Base-by-base conservation (phyloP, 1,140 invertebrate genomes). In the Berghia stephanieae region DNA sequence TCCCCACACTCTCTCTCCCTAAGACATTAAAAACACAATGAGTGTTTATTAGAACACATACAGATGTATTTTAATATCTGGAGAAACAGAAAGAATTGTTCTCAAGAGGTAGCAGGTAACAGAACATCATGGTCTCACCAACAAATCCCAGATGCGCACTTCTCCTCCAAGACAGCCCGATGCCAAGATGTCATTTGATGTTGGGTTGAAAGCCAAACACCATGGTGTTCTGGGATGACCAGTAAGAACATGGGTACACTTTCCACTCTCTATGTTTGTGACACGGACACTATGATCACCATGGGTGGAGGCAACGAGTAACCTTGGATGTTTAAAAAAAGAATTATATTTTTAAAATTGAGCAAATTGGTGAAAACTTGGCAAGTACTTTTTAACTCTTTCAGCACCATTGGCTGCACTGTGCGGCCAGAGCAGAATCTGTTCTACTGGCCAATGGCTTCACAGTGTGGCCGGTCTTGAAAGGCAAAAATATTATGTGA, bases 251-350 rank as follows among this genome's bases (percentile, higher is more conserved):
- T 93, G 92, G 27, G 96, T 92, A 87, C 95, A 94, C 86, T 94
- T 94, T 0, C 95, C 94, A 81, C 92, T 96, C 13, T 84, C 81
- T 36, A 96, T 87, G 84, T 96, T 94, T 63, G 93, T 95, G 18
- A 97, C 93, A 87, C 96, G 95, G n/a, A 97, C 93, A 87, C 94
- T 94, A 85, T 96, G 95, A 89, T 97, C 96, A 38, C 95, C 95
- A 91, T 97, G 95, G 1, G 95, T 95, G 5, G 95, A 96, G 57
- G 95, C 96, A 43, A 96, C 92, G 90, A 94, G 94, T 21, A 92
- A 93, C 60, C 95, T 95, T n/a, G n/a, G n/a, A n/a, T n/a, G n/a
- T n/a, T n/a, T n/a, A n/a, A n/a, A n/a, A n/a, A n/a, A n/a, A n/a
- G n/a, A n/a, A n/a, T n/a, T n/a, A n/a, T n/a, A n/a, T n/a, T n/a